Percentiles rank a stretch among this genome's conserved stretches.
phyloP scores from a whole-genome alignment of 2,797 vertebrate species.

The Podarcis siculus region DNA sequence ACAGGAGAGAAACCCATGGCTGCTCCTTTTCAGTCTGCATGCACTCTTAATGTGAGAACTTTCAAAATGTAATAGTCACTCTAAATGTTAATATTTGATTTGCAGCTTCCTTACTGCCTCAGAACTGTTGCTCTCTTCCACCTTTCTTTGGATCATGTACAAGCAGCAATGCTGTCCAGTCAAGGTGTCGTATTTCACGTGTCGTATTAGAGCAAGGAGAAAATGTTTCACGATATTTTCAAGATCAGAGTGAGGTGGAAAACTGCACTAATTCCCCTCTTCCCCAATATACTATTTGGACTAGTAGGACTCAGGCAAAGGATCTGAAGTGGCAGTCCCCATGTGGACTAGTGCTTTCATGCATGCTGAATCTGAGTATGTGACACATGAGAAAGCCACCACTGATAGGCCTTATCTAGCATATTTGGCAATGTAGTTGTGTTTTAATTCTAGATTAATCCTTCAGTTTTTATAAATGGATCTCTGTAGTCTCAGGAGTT shows the following conservation, averaged over 20 bases:
- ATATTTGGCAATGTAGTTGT: background rate
- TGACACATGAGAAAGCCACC: background rate
- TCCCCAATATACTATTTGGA: background rate
- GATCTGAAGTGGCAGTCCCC: background rate
- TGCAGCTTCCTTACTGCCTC: background rate
- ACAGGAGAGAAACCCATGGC: background rate
- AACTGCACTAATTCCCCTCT: background rate
- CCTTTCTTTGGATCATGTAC: background rate
- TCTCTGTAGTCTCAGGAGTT: background rate
- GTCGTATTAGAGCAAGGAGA: background rate
- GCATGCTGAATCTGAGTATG: background rate
- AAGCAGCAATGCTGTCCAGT: background rate
- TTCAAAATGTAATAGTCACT: background rate
- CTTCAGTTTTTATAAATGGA: background rate
- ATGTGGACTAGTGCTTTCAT: background rate
- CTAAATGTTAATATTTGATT: background rate
- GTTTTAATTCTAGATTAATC: background rate
- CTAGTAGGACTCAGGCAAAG: background rate
- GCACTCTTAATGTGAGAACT: background rate
- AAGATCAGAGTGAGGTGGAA: background rate
- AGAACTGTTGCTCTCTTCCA: background rate
- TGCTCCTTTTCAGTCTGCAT: background rate
- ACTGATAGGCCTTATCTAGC: no score
- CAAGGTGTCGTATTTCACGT: background rate
- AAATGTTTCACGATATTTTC: background rate